Base-by-base conservation (phyloP, 2,888 invertebrate species). In the Aspidiotus destructor region DNA sequence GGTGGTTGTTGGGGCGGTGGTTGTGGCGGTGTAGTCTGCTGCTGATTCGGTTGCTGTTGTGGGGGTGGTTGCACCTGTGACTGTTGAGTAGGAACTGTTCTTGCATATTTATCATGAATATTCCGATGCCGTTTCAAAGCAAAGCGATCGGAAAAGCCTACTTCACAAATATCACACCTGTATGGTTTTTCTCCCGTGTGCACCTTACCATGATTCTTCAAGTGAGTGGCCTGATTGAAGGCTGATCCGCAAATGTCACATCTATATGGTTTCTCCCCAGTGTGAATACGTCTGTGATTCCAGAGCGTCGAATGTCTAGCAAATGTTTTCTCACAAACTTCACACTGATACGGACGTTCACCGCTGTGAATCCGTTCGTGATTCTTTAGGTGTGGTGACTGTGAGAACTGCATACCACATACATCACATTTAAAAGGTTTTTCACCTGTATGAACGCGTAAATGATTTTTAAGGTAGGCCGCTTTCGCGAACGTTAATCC, bases 371-470 rank as follows among this genome's bases (percentile, higher is more conserved):
- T 91, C 75, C 91, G 82, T 78, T 92, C 91, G 75, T 91, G 91
- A 77, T 91, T 92, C 76, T 91, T 91, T 68, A 92, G 80, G 81
- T 92, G 91, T 2, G 91, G 91, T 69, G 89, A 89, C 75, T 92
- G 91, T 8, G 90, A 90, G 77, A 92, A 91, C 77, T 90, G 90
- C 91, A 91, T 91, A 60, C 91, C 91, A 77, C 91, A 92, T 40
- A 90, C 89, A 75, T 85, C 86, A 79, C 91, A 92, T 77, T 87
- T 87, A 76, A 74, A 76, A 8, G 76, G 76, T 68, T 76, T 75
- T 76, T 80, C 74, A 9, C 91, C 91, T 0, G 90, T 91, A 74
- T 92, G 91, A 74, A 92, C 91, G 73, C 91, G 83, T 62, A 89
- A 88, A 77, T 92, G 91, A 76, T 92, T 92, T 77, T 92, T 91